Evolutionary conservation across 2,888 invertebrate species (phyloP).

Genomic region (Eupithecia centaureata): DNA sequence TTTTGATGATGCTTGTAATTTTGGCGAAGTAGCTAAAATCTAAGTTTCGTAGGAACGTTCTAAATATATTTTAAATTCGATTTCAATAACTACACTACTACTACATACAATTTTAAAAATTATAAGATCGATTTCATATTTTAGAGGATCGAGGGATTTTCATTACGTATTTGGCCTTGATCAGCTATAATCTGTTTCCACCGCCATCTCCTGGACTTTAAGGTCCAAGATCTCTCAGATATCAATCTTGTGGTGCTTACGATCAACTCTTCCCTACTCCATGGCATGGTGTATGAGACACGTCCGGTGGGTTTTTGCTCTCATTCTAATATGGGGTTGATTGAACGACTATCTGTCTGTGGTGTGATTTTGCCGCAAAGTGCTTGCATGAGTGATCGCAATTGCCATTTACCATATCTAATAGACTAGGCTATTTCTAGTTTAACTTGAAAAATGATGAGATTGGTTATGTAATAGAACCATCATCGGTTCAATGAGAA

Average conservation of each 20-base stretch:
- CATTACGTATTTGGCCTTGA: background rate
- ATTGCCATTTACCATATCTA: slow-evolving; percentile 15
- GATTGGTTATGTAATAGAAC: background rate
- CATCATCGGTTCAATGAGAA: background rate
- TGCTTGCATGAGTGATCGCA: slow-evolving; percentile 18
- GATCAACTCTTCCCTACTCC: slow-evolving; percentile 16
- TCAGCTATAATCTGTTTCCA: background rate
- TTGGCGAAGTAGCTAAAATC: too few species aligned
- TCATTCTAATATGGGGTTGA: slow-evolving; percentile 22
- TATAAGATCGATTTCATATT: too few species aligned
- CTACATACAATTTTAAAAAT: too few species aligned
- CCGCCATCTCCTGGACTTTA: slow-evolving; percentile 10
- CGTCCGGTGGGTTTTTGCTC: slow-evolving; percentile 33
- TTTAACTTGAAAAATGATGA: background rate
- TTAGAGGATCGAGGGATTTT: background rate
- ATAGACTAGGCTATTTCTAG: background rate
- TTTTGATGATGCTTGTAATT: too few species aligned
- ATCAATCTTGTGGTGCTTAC: slow-evolving; percentile 25
- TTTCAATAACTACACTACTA: too few species aligned
- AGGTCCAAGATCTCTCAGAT: slow-evolving; percentile 15
- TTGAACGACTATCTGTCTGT: slow-evolving; percentile 26
- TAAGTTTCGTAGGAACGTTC: too few species aligned
- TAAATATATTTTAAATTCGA: too few species aligned
- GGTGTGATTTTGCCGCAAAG: slow-evolving; percentile 32
- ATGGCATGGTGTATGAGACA: slow-evolving; percentile 26